These are phyloP conservation scores for Philhelius pedissequus DNA, from an alignment of 2,888 invertebrate species.

Conservation along the genomic window DNA sequence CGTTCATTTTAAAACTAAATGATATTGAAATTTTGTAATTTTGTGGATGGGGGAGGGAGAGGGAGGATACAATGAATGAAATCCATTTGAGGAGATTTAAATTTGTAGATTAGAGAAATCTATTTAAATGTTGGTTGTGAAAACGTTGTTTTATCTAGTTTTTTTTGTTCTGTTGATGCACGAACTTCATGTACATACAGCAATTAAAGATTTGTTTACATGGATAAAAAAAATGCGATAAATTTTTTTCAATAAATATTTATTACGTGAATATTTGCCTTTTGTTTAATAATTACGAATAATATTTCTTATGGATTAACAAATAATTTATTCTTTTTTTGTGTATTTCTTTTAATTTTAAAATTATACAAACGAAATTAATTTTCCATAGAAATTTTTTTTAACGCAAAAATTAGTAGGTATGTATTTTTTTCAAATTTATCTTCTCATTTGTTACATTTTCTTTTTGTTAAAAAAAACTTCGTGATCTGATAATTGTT, in stretches of 20 bases:
- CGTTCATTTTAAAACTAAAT: too few relatives aligned
- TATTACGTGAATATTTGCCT: slow-evolving; percentile 67
- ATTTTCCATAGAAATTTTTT: slow-evolving; percentile 14
- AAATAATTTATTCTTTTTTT: slow-evolving; percentile 31
- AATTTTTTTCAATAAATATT: slow-evolving; percentile 62
- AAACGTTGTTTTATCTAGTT: too few relatives aligned
- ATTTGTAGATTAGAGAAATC: too few relatives aligned
- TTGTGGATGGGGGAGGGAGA: too few relatives aligned
- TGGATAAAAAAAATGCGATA: too few relatives aligned
- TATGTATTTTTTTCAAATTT: not conserved
- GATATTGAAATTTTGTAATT: too few relatives aligned
- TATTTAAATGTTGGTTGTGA: too few relatives aligned
- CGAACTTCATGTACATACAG: too few relatives aligned
- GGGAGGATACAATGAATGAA: too few relatives aligned
- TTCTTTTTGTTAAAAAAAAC: slow-evolving; percentile 16
- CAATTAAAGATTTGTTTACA: too few relatives aligned
- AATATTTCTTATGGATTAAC: slow-evolving; percentile 51
- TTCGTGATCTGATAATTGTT: slow-evolving; percentile 39
- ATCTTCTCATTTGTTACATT: not conserved
- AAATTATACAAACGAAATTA: not conserved
- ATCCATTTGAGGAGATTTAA: too few relatives aligned
- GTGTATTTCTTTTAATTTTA: slow-evolving; percentile 1
- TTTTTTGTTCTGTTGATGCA: too few relatives aligned
- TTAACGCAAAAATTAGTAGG: slow-evolving; percentile 55
- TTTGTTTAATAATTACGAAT: slow-evolving; percentile 56